A percentile compares a stretch with the other conserved stretches of the same genome.
Evolutionary conservation across 2,797 vertebrate species (phyloP).

Genomic region (Pitangus sulphuratus): DNA sequence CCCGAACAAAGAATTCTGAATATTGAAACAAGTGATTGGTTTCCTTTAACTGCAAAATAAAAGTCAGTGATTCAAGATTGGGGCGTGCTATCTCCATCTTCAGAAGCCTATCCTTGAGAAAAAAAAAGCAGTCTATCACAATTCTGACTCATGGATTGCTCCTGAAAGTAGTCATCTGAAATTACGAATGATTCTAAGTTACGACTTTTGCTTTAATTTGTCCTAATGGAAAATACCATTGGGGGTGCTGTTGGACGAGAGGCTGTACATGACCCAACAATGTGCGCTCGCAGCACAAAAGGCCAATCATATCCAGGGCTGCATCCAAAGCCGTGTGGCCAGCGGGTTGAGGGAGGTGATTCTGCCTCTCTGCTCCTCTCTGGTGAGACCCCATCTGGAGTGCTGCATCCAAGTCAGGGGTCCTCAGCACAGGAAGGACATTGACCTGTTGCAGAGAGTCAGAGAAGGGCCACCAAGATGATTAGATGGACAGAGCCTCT

Average conservation of each 20-base stretch:
- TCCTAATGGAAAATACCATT: neutral
- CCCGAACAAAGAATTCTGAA: neutral
- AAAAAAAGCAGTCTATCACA: neutral
- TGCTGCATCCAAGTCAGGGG: accelerated
- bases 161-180: neutral
- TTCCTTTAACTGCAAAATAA: neutral
- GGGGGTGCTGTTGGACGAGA: neutral
- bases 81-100: neutral
- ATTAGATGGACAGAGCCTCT: neutral
- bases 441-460: neutral
- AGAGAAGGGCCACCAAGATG: neutral
- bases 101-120: neutral
- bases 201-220: neutral
- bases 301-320: accelerated
- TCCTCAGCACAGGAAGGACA: neutral
- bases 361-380: neutral
- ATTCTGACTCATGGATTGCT: neutral
- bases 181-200: neutral
- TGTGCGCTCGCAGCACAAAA: neutral
- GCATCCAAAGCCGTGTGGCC: neutral
- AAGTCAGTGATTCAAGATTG: neutral
- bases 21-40: neutral
- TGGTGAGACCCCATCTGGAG: neutral
- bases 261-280: neutral
- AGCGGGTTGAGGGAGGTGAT: neutral